A percentile compares a stretch with the other conserved stretches of the same genome.
phyloP scores from a whole-genome alignment of 2,888 invertebrate species.

The Stenurella melanura region DNA sequence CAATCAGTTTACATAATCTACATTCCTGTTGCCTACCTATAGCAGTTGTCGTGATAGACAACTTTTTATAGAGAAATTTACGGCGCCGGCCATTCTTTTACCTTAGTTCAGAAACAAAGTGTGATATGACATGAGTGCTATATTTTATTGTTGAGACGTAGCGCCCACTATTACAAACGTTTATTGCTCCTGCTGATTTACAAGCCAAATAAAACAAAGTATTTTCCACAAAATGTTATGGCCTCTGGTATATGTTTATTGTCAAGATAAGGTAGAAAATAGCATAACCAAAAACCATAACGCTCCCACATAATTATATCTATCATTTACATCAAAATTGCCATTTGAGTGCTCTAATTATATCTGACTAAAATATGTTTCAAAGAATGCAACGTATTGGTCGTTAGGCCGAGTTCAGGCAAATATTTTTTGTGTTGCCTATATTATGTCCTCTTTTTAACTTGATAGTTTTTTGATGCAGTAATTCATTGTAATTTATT shows the following conservation, averaged over 20 bases:
- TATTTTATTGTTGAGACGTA: constrained; percentile 43
- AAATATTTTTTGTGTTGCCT: too few species aligned
- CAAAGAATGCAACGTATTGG: neutral
- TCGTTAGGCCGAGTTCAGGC: neutral
- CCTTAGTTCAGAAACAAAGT: constrained; percentile 2
- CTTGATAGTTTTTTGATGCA: too few species aligned
- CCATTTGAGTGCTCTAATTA: too few species aligned
- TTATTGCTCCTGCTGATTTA: constrained; percentile 44
- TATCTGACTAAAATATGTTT: too few species aligned
- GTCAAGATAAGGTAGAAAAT: constrained; percentile 7
- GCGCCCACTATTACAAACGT: constrained; percentile 40
- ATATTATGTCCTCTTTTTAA: too few species aligned
- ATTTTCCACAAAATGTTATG: neutral
- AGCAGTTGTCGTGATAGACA: constrained; percentile 9
- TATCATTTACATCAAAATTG: neutral
- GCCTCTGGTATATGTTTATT: neutral
- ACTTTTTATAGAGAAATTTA: constrained; percentile 13
- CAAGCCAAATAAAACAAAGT: constrained; percentile 31
- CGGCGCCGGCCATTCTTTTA: constrained; percentile 32
- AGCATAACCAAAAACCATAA: neutral
- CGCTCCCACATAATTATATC: neutral
- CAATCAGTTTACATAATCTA: neutral
- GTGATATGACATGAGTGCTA: constrained; percentile 34
- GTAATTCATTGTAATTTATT: too few species aligned
- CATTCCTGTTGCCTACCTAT: neutral